Percentiles rank a stretch among this genome's conserved stretches.
Evolutionary conservation across 2,113 vertebrate species (phyloP).

Genomic region (Cranoglanis bouderius): DNA sequence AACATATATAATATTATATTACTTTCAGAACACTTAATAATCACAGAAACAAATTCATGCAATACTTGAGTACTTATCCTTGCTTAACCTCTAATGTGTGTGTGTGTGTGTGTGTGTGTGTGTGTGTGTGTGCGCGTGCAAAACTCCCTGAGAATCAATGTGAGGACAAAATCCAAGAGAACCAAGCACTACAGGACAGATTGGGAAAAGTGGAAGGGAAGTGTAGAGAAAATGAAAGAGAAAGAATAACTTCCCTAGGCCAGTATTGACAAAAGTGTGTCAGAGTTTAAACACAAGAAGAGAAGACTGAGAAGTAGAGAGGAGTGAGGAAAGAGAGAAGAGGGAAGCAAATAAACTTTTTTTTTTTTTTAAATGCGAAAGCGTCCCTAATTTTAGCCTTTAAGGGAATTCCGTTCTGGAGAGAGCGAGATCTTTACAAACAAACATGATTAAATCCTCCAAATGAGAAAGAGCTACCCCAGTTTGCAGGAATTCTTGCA

Average conservation of each 20-base stretch:
- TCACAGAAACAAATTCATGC: not conserved
- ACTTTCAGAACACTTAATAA: not conserved
- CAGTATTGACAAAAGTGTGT: conserved; percentile 37
- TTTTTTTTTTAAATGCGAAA: no score
- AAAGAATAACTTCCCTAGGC: conserved; percentile 22
- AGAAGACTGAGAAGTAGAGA: not conserved
- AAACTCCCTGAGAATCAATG: not conserved
- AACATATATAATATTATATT: no score
- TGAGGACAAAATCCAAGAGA: not conserved
- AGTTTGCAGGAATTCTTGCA: not conserved
- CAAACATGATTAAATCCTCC: conserved; percentile 4
- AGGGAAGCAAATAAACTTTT: not conserved
- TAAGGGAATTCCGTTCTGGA: not conserved
- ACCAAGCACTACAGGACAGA: not conserved
- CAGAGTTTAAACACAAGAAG: conserved; percentile 42
- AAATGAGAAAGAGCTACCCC: not conserved
- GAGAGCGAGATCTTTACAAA: not conserved
- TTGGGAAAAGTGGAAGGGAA: conserved; percentile 2
- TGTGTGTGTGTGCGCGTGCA: not conserved
- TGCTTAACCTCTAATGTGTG: no score
- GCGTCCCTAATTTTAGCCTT: not conserved
- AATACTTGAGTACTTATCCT: not conserved
- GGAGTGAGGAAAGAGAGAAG: not conserved
- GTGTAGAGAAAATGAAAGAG: conserved; percentile 21
- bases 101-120: not conserved